Evolutionary conservation across 2,113 vertebrate species (phyloP).

Genomic region (Eptesicus fuscus): DNA sequence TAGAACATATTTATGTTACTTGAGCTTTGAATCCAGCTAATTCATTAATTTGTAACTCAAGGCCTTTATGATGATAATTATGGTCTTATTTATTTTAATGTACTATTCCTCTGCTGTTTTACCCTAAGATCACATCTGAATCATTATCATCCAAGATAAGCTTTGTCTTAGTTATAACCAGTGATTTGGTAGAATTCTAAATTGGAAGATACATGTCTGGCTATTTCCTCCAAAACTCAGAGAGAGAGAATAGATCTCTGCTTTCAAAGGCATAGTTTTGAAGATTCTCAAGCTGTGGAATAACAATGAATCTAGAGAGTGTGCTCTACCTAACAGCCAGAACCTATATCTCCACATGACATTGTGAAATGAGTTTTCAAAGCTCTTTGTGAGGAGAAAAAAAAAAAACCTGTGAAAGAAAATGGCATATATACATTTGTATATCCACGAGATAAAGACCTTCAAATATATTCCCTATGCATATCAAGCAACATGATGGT

Average conservation of each 20-base stretch:
- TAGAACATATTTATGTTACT: neutral
- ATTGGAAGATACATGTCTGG: neutral
- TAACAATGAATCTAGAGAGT: neutral
- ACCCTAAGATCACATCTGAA: neutral
- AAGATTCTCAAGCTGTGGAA: neutral
- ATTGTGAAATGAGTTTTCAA: neutral
- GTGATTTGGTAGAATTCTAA: neutral
- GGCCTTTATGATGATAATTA: neutral
- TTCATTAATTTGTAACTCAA: neutral
- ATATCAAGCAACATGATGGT: neutral
- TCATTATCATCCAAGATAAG: neutral
- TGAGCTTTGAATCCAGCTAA: constrained; percentile 6
- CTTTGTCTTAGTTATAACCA: neutral
- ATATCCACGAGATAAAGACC: neutral
- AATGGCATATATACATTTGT: neutral
- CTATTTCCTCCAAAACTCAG: neutral
- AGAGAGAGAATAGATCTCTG: neutral
- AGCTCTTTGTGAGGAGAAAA: neutral
- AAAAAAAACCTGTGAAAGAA: neutral
- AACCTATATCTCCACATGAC: neutral
- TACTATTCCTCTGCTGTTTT: neutral
- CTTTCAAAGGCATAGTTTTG: neutral
- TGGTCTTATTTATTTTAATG: neutral
- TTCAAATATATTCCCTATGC: neutral
- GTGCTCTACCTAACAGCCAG: neutral